Conservation (phyloP, 1,140 invertebrate species). For the Brachionus rotundiformis region DNA sequence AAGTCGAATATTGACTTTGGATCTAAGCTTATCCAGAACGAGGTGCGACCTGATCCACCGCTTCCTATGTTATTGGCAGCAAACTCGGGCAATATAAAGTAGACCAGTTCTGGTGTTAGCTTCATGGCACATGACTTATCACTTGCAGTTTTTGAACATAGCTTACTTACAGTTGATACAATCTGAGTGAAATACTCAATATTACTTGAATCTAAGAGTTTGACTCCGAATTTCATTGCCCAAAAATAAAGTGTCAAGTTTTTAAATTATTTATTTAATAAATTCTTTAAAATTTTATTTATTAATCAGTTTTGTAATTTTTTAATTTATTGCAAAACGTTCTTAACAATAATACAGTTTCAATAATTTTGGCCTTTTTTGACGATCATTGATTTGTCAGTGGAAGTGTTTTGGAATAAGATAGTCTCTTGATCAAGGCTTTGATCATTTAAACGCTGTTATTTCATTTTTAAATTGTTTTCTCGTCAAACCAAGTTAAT, state of each 20-base stretch:
- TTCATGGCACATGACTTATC: slow-evolving; percentile 46
- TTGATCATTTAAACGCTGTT: too few relatives aligned
- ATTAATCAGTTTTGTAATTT: too few relatives aligned
- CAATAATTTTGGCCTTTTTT: too few relatives aligned
- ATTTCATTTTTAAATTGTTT: too few relatives aligned
- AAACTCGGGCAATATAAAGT: slow-evolving; percentile 50
- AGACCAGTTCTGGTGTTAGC: slow-evolving; percentile 6
- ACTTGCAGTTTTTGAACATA: slow-evolving; percentile 46
- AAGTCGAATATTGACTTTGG: slow-evolving; percentile 48
- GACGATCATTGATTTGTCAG: too few relatives aligned
- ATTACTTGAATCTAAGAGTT: slow-evolving; percentile 27
- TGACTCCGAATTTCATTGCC: slow-evolving; percentile 47
- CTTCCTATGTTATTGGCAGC: slow-evolving; percentile 40
- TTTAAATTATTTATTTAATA: too few relatives aligned
- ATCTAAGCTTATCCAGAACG: slow-evolving; percentile 46
- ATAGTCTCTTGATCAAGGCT: too few relatives aligned
- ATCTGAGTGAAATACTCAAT: slow-evolving; percentile 50
- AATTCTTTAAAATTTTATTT: too few relatives aligned
- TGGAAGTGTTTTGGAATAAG: too few relatives aligned
- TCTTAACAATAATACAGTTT: too few relatives aligned
- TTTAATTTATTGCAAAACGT: too few relatives aligned
- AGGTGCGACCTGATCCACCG: slow-evolving; percentile 34
- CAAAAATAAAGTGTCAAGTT: background rate
- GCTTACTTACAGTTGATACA: slow-evolving; percentile 48
- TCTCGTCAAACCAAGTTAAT: too few relatives aligned